phyloP scores from a whole-genome alignment of 1,140 invertebrate species.

The Plectrocnemia conspersa region DNA sequence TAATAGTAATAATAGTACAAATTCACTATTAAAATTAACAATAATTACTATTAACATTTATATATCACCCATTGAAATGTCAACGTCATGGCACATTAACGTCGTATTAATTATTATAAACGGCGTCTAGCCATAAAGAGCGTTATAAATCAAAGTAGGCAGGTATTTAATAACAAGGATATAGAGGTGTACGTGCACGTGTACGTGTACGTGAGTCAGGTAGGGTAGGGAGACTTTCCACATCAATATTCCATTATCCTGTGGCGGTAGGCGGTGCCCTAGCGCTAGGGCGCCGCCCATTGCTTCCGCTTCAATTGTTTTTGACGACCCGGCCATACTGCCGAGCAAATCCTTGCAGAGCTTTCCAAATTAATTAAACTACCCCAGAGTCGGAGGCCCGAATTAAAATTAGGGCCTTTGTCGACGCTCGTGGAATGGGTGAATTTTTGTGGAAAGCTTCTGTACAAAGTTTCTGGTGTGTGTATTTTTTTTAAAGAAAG shows the following conservation, averaged over 20 bases:
- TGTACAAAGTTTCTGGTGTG: no score
- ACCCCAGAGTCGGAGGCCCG: background rate
- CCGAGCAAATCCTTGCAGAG: constrained; percentile 20
- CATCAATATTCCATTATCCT: constrained; percentile 32
- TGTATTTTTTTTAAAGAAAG: no score
- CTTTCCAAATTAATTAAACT: constrained; percentile 23
- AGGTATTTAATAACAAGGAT: constrained; percentile 6
- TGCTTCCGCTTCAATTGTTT: constrained; percentile 35
- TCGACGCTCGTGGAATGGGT: no score
- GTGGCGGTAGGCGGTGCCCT: constrained; percentile 25
- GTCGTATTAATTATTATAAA: no score
- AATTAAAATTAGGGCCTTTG: no score
- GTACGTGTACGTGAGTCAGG: constrained; percentile 10
- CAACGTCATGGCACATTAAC: no score
- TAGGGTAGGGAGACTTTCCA: constrained; percentile 10
- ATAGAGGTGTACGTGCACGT: background rate
- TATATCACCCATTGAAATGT: no score
- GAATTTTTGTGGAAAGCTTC: no score
- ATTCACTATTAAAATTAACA: no score
- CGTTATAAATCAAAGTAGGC: constrained; percentile 4
- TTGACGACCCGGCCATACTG: constrained; percentile 29
- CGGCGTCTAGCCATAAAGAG: background rate
- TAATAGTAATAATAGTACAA: no score
- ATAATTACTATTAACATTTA: no score
- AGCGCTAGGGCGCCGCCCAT: constrained; percentile 30